phyloP scores from a whole-genome alignment of 2,797 vertebrate genomes.

The Phrynocephalus guinanensis region DNA sequence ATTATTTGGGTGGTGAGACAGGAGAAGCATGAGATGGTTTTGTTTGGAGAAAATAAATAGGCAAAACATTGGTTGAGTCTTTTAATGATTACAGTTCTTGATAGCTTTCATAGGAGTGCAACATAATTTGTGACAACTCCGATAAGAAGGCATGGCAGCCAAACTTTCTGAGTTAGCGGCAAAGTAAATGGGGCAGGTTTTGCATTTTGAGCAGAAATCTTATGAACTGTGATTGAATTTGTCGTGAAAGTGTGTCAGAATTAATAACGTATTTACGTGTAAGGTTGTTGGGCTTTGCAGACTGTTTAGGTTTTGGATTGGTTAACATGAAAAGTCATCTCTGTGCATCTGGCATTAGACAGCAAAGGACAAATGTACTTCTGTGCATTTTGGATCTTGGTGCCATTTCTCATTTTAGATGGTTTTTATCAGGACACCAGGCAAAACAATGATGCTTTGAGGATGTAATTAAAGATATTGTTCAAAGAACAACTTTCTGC shows the following conservation, averaged over 20 bases:
- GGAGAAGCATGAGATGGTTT: conserved; percentile 77
- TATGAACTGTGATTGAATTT: conserved; percentile 94
- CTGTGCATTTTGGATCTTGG: conserved; percentile 79
- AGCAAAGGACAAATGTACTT: conserved; percentile 83
- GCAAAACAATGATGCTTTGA: conserved; percentile 98
- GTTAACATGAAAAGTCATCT: conserved; percentile 86
- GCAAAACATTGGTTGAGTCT: conserved; percentile 84
- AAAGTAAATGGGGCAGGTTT: conserved; percentile 88
- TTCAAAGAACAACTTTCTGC: conserved; percentile 99
- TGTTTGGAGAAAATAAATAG: conserved; percentile 81
- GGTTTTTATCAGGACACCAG: conserved; percentile 87
- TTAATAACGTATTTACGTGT: conserved; percentile 91
- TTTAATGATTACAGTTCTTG: conserved; percentile 86
- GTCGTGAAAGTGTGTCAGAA: conserved; percentile 98
- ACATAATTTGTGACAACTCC: conserved; percentile 89
- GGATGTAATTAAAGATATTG: conserved; percentile 99
- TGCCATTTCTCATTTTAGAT: conserved; percentile 89
- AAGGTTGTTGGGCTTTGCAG: conserved; percentile 86
- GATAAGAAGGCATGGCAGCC: conserved; percentile 88
- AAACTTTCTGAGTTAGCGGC: conserved; percentile 91
- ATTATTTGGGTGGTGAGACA: conserved; percentile 60
- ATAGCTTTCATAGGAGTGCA: conserved; percentile 88
- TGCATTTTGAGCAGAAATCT: conserved; percentile 89
- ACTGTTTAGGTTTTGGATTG: conserved; percentile 85
- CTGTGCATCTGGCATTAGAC: conserved; percentile 79